Conservation (phyloP, 2,888 invertebrate genomes). For the Anarsia innoxiella region DNA sequence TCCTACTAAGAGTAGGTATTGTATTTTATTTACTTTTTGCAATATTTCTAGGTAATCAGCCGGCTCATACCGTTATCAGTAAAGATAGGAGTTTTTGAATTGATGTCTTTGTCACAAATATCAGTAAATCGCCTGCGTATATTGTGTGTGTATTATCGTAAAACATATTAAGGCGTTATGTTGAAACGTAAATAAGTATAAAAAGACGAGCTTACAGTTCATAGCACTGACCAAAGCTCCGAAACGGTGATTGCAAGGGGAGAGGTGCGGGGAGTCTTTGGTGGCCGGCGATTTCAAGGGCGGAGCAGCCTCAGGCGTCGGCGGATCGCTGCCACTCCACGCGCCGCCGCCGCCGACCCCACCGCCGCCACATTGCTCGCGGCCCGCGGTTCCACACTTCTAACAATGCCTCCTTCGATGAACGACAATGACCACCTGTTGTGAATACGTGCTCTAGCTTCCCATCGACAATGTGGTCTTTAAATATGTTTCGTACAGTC, state of each 20-base stretch:
- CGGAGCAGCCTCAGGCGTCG: slow-evolving; percentile 48
- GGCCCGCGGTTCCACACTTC: slow-evolving; percentile 15
- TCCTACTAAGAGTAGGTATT: too few relatives aligned
- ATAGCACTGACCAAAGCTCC: too few relatives aligned
- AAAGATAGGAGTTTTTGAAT: slow-evolving; percentile 39
- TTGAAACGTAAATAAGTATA: too few relatives aligned
- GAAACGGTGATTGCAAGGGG: too few relatives aligned
- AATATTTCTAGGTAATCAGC: too few relatives aligned
- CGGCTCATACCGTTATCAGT: slow-evolving; percentile 19
- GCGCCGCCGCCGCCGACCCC: slow-evolving; percentile 19
- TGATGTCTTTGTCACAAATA: slow-evolving; percentile 39
- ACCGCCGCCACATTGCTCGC: slow-evolving; percentile 3
- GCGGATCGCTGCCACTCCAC: slow-evolving; percentile 22
- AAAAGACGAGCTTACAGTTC: too few relatives aligned
- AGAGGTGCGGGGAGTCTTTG: slow-evolving; percentile 18
- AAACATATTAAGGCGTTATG: too few relatives aligned
- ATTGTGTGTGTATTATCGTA: too few relatives aligned
- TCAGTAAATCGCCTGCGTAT: slow-evolving; percentile 3
- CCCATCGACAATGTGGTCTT: slow-evolving; percentile 41
- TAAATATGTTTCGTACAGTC: slow-evolving; percentile 36
- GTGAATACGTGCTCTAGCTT: slow-evolving; percentile 30
- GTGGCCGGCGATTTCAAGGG: slow-evolving; percentile 40
- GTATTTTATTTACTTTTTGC: slow-evolving; percentile 1
- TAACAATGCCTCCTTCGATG: slow-evolving; percentile 49
- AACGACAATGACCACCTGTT: slow-evolving; percentile 53